Evolutionary conservation across 2,888 invertebrate species (phyloP).

Genomic region (Epiblema foenella): DNA sequence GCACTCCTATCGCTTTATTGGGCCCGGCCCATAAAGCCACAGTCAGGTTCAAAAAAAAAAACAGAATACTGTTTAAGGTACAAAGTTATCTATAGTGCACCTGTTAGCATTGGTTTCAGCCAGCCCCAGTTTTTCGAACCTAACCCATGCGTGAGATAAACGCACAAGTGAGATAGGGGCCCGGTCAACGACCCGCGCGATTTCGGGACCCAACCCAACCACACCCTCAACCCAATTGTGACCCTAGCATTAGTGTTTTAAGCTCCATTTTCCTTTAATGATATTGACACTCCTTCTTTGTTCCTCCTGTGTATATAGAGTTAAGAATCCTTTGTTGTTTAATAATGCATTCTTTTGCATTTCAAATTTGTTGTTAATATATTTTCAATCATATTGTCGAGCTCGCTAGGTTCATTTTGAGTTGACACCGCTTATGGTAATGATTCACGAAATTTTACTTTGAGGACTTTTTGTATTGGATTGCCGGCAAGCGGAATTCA

Average conservation of each 20-base stretch:
- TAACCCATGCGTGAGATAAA: constrained; percentile 5
- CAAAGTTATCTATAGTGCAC: background rate
- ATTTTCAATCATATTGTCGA: background rate
- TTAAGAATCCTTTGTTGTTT: constrained; percentile 28
- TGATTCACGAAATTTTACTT: constrained; percentile 5
- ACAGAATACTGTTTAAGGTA: background rate
- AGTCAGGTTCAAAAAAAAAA: too few relatives aligned
- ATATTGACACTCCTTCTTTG: constrained; percentile 1
- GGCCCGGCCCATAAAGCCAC: too few relatives aligned
- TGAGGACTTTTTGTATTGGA: background rate
- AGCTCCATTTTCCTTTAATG: background rate
- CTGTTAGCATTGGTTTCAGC: background rate
- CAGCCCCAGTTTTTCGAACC: background rate
- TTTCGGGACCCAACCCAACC: constrained; percentile 18
- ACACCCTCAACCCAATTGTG: background rate
- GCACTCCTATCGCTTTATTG: too few relatives aligned
- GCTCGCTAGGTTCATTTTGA: background rate
- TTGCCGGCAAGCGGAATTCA: background rate
- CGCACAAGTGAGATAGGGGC: constrained; percentile 2
- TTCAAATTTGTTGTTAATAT: background rate
- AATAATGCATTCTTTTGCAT: constrained; percentile 15
- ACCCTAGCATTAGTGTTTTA: background rate
- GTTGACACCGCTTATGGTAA: background rate
- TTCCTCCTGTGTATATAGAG: constrained; percentile 15
- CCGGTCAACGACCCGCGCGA: constrained; percentile 20